Evolutionary conservation across 2,888 invertebrate species (phyloP).

Genomic region (Drosophila siamana): DNA sequence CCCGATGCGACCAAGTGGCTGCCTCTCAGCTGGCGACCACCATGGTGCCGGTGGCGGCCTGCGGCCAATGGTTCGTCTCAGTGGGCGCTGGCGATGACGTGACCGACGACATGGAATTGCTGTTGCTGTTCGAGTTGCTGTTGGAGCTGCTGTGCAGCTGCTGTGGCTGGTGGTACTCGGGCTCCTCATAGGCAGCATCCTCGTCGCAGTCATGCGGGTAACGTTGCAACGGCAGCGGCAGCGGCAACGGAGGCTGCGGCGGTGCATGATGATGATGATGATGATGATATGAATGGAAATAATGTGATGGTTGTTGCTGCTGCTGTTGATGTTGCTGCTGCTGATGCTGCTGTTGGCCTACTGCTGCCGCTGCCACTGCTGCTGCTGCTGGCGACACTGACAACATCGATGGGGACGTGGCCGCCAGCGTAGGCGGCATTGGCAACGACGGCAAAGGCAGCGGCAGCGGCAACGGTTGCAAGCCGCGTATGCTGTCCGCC

Average conservation of each 20-base stretch:
- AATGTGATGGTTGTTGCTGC: slow-evolving; percentile 64
- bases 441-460: slow-evolving; percentile 53
- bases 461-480: slow-evolving; percentile 75
- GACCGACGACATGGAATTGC: slow-evolving; percentile 71
- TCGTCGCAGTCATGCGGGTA: slow-evolving; percentile 68
- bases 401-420: slow-evolving; percentile 43
- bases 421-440: slow-evolving; percentile 59
- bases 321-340: slow-evolving; percentile 31
- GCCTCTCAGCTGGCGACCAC: slow-evolving; percentile 85
- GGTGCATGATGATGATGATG: slow-evolving; percentile 56
- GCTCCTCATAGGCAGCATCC: slow-evolving; percentile 81
- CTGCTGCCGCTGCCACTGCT: slow-evolving; percentile 52
- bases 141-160: slow-evolving; percentile 64
- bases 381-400: slow-evolving; percentile 52
- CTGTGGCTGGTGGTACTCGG: slow-evolving; percentile 84
- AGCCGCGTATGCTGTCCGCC: slow-evolving; percentile 84
- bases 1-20: slow-evolving; percentile 68
- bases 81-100: slow-evolving; percentile 73
- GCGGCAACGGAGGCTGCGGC: slow-evolving; percentile 44
- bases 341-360: slow-evolving; percentile 27
- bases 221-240: slow-evolving; percentile 34
- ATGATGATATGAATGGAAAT: slow-evolving; percentile 74
- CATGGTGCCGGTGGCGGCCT: slow-evolving; percentile 79
- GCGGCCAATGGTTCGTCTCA: slow-evolving; percentile 43
- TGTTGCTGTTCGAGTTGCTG: slow-evolving; percentile 42